A percentile compares a stretch with the other conserved stretches of the same genome.
Evolutionary conservation across 2,113 vertebrate genomes (phyloP).

Genomic region (Pseudopodoces humilis): DNA sequence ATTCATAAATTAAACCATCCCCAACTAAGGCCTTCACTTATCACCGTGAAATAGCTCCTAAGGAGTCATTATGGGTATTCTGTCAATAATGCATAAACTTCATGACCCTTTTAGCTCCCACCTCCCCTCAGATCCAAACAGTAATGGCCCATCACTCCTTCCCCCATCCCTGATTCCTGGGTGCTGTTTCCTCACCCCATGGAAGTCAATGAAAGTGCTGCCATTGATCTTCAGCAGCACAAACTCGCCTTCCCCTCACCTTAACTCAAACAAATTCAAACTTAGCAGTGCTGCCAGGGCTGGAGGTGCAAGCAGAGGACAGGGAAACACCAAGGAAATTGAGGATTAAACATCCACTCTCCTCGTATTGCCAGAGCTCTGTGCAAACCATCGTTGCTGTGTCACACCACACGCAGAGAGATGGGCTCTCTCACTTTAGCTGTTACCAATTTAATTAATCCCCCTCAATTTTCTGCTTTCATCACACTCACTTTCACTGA

Average conservation of each 20-base stretch:
- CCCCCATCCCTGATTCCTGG: accelerated
- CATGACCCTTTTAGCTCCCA: conserved; percentile 36
- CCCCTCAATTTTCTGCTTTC: not conserved
- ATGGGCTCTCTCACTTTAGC: not conserved
- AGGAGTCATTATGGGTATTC: conserved; percentile 50
- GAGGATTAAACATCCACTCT: not conserved
- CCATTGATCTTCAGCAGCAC: not conserved
- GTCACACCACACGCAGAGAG: accelerated
- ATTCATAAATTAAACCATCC: conserved; percentile 61
- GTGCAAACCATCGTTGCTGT: not conserved
- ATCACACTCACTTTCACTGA: not conserved
- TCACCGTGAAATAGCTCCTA: conserved; percentile 36
- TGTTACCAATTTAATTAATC: not conserved
- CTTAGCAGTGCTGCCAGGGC: not conserved
- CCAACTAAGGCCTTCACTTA: conserved; percentile 34
- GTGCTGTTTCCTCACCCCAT: accelerated
- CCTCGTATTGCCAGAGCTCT: not conserved
- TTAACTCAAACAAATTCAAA: not conserved
- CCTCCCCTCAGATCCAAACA: not conserved
- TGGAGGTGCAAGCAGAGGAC: not conserved
- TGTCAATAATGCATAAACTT: conserved; percentile 61
- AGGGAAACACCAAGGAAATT: not conserved
- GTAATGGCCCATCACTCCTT: not conserved
- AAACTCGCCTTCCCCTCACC: not conserved
- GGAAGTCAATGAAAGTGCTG: not conserved